These are phyloP conservation scores for Engystomops pustulosus DNA, from an alignment of 2,113 vertebrate species.

Conservation along the genomic window DNA sequence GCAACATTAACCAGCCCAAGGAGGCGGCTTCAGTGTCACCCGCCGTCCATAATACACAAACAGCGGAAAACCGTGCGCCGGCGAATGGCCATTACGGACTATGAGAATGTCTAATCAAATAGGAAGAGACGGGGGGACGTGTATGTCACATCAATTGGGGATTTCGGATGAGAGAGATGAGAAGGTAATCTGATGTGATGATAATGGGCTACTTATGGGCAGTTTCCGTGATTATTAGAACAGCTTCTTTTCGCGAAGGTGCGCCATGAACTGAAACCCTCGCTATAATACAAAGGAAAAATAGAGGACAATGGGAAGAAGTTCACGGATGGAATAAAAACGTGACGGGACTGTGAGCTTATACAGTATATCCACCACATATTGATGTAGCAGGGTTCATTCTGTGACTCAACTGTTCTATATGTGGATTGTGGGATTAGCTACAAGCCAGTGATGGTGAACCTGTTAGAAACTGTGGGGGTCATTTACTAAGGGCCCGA, in stretches of 20 bases:
- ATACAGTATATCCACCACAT: background rate
- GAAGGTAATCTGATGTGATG: conserved; percentile 1
- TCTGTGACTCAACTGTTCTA: background rate
- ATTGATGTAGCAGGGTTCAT: background rate
- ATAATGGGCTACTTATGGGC: conserved; percentile 18
- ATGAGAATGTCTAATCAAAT: conserved; percentile 9
- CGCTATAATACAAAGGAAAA: background rate
- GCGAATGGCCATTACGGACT: background rate
- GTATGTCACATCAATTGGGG: background rate
- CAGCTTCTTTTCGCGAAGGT: background rate
- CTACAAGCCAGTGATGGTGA: too few relatives aligned
- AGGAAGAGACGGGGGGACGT: background rate
- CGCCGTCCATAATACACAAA: conserved; percentile 12
- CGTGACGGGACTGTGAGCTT: background rate
- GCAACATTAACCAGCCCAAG: conserved; percentile 15
- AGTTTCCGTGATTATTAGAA: conserved; percentile 1
- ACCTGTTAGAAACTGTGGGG: too few relatives aligned
- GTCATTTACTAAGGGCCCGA: too few relatives aligned
- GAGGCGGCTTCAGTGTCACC: background rate
- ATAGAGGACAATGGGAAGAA: background rate
- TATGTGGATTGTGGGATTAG: too few relatives aligned
- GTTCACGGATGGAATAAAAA: background rate
- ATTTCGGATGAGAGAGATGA: background rate
- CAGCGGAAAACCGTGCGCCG: background rate
- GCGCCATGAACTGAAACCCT: background rate